These are phyloP conservation scores for Leptogaster cylindrica DNA, from an alignment of 2,888 invertebrate genomes.

Conservation along the genomic window DNA sequence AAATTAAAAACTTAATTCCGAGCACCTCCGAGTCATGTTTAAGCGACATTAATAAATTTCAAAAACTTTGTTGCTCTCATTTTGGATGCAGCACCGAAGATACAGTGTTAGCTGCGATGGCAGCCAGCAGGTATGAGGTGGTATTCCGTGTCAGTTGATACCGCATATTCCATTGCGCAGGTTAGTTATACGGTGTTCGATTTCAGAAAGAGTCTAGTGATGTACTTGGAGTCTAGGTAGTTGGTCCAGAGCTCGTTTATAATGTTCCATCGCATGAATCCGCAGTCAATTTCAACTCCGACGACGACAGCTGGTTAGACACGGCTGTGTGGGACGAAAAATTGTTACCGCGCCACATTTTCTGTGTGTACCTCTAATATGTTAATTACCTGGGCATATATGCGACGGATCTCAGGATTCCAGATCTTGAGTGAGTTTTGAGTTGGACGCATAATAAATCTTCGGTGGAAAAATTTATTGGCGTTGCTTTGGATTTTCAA, in stretches of 20 bases:
- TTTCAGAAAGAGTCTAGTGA: constrained; percentile 21
- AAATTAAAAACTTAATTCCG: constrained; percentile 49
- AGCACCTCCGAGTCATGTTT: constrained; percentile 47
- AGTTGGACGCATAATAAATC: constrained; percentile 45
- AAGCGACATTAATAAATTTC: constrained; percentile 49
- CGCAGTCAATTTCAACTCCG: constrained; percentile 22
- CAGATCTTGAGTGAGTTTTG: constrained; percentile 45
- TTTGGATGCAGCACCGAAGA: not conserved
- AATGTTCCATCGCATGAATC: constrained; percentile 30
- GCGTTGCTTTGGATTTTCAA: constrained; percentile 19
- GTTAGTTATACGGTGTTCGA: constrained; percentile 17
- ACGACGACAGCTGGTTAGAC: constrained; percentile 39
- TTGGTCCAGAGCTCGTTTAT: constrained; percentile 20
- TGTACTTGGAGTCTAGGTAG: constrained; percentile 7
- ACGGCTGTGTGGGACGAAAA: constrained; percentile 49
- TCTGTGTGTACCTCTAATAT: constrained; percentile 51
- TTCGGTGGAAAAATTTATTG: constrained; percentile 44
- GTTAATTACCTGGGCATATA: constrained; percentile 49
- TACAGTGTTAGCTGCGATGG: no score
- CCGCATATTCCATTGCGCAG: constrained; percentile 33
- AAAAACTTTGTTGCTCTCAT: constrained; percentile 46
- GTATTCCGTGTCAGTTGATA: constrained; percentile 25
- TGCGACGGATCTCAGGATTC: constrained; percentile 40
- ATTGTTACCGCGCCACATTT: constrained; percentile 49
- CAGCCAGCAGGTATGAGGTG: constrained; percentile 1